Percentiles rank a stretch among this genome's conserved stretches.
Evolutionary conservation across 2,888 invertebrate species (phyloP).

Genomic region (Napeogenes inachia): DNA sequence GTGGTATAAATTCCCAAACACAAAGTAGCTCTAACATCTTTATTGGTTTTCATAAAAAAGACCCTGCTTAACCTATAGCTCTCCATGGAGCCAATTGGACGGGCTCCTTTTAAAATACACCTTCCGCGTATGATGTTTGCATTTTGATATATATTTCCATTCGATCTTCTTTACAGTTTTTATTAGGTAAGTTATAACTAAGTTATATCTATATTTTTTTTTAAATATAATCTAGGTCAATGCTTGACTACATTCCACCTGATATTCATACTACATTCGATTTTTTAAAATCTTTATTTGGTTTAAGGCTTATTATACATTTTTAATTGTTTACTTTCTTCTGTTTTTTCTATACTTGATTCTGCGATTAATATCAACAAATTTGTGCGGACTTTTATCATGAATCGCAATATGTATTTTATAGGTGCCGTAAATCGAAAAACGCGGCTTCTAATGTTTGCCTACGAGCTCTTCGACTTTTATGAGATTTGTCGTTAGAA

Average conservation of each 20-base stretch:
- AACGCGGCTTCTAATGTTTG: slow-evolving; percentile 73
- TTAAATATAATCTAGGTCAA: no score
- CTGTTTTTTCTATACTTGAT: slow-evolving; percentile 43
- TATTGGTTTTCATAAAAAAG: slow-evolving; percentile 75
- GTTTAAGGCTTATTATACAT: background rate
- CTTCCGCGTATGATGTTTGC: slow-evolving; percentile 41
- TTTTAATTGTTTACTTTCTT: background rate
- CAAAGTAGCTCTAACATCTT: slow-evolving; percentile 76
- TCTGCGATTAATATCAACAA: slow-evolving; percentile 58
- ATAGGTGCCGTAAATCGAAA: slow-evolving; percentile 71
- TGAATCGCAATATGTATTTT: slow-evolving; percentile 76
- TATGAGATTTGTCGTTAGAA: slow-evolving; percentile 66
- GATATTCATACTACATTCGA: no score
- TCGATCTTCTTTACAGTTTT: slow-evolving; percentile 24
- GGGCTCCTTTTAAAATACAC: slow-evolving; percentile 44
- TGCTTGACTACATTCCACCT: no score
- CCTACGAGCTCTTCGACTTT: slow-evolving; percentile 67
- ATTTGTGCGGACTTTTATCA: slow-evolving; percentile 70
- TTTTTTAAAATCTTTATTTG: no score
- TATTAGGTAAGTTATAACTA: slow-evolving; percentile 7
- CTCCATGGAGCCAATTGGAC: slow-evolving; percentile 54
- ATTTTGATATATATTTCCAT: slow-evolving; percentile 40
- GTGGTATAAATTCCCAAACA: slow-evolving; percentile 75
- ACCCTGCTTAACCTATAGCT: slow-evolving; percentile 62
- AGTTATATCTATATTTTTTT: background rate